Evolutionary conservation across 1,140 invertebrate species (phyloP).

Genomic region (Branchinecta lynchi): DNA sequence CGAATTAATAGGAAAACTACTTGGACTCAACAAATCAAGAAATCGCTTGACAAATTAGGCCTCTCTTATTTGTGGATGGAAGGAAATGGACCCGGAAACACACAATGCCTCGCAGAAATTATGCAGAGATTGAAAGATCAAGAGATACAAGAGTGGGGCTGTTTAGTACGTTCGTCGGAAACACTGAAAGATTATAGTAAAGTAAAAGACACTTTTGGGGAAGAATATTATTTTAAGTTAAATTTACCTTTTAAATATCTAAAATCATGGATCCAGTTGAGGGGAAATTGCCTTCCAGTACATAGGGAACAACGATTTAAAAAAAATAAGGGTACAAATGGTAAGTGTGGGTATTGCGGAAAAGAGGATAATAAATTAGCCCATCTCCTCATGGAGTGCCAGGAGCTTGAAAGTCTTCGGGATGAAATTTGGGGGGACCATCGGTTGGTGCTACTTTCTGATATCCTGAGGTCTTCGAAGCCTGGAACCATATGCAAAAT

Average conservation of each 20-base stretch:
- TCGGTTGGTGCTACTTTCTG: no score
- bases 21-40: slow-evolving; percentile 11
- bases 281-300: slow-evolving; percentile 10
- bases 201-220: slow-evolving; percentile 1
- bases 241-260: slow-evolving; percentile 8
- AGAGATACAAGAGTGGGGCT: slow-evolving; percentile 8
- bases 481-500: no score
- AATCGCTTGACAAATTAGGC: not conserved
- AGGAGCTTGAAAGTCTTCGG: no score
- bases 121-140: slow-evolving; percentile 7
- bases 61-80: slow-evolving; percentile 5
- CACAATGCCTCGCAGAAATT: not conserved
- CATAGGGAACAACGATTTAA: not conserved
- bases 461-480: no score
- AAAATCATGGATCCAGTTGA: slow-evolving; percentile 1
- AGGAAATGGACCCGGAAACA: slow-evolving; percentile 7
- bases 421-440: no score
- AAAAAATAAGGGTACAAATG: slow-evolving; percentile 11
- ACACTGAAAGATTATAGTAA: slow-evolving; percentile 3
- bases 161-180: slow-evolving; percentile 11
- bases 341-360: slow-evolving; percentile 3
- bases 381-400: no score
- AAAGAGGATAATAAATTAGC: not conserved
- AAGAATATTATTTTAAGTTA: slow-evolving; percentile 10
- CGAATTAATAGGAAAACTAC: slow-evolving; percentile 5